Base-by-base conservation (phyloP, 1,140 invertebrate genomes). In the Venturia canescens region DNA sequence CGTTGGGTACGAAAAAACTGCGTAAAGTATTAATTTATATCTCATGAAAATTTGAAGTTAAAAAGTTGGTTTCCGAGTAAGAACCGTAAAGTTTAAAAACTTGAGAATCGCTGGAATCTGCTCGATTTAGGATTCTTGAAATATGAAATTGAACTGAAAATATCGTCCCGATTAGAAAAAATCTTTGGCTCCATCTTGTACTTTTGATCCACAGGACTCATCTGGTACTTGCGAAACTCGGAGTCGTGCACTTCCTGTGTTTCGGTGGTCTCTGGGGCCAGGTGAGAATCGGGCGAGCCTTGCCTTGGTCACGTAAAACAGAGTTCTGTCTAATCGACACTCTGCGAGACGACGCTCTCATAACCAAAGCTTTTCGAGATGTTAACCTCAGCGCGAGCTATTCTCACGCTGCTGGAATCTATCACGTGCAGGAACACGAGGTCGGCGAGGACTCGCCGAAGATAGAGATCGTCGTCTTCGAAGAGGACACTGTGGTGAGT, bases 251-350 rank as follows among this genome's bases (percentile, higher is more conserved):
- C 84, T 90, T 90, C 82, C 83, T 90, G n/a, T 90, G 89, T 78
- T 85, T 90, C 16, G 89, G 89, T 27, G 89, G 87, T 3, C 86
- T 90, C 2, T 90, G 89, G 89, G 89, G 89, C 82, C 89, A 90
- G 84, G 88, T 89, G 31, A 84, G 89, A 29, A 88, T 90, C 60
- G 89, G 88, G 18, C 87, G 89, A 53, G 89, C 89, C 0, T 67
- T 90, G 3, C 89, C 89, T 4, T 90, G 89, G 89, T 87, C 86
- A 21, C 85, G 88, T 44, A 90, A 90, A 82, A 81, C 90, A 50
- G 89, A 90, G 48, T 63, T 90, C 50, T 90, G 89, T 31, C 31
- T 90, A 27, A 85, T 90, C 9, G 89, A 90, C 69, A 89, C 89
- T 15, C 74, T 90, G 1, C 83, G 89, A 31, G 89, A 90, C 79